phyloP scores from a whole-genome alignment of 2,888 invertebrate genomes.

The Hedya salicella region DNA sequence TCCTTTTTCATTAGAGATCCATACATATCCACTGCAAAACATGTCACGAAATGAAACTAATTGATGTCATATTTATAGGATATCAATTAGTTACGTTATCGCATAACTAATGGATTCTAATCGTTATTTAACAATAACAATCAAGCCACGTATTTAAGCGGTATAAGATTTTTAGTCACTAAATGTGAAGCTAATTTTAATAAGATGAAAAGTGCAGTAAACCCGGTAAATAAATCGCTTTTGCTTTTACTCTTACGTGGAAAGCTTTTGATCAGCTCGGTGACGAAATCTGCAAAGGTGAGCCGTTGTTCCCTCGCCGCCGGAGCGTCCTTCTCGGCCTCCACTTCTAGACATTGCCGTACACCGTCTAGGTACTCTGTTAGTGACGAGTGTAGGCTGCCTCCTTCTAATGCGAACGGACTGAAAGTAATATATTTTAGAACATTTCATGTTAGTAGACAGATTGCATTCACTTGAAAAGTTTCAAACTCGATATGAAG shows the following conservation, averaged over 20 bases:
- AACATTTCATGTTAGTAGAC: too few relatives aligned
- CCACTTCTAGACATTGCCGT: constrained; percentile 94
- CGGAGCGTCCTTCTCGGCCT: constrained; percentile 96
- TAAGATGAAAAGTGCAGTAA: too few relatives aligned
- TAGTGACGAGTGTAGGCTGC: constrained; percentile 93
- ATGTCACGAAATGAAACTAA: constrained; percentile 20
- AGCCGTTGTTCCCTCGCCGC: constrained; percentile 95
- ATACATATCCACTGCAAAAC: constrained; percentile 92
- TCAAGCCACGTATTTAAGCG: too few relatives aligned
- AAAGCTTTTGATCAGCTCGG: constrained; percentile 97
- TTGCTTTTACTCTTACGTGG: constrained; percentile 90
- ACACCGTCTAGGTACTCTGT: constrained; percentile 98
- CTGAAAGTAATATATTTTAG: constrained; percentile 69
- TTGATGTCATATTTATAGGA: too few relatives aligned
- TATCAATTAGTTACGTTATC: too few relatives aligned
- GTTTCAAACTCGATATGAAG: too few relatives aligned
- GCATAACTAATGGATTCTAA: too few relatives aligned
- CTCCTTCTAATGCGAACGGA: constrained; percentile 93
- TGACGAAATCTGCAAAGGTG: constrained; percentile 97
- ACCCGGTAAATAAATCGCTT: too few relatives aligned
- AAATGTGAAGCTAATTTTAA: too few relatives aligned
- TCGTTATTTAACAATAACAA: too few relatives aligned
- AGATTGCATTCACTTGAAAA: too few relatives aligned
- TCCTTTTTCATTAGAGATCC: constrained; percentile 94
- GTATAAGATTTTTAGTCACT: too few relatives aligned